These are phyloP conservation scores for Macrophya alboannulata DNA, from an alignment of 2,888 invertebrate genomes.

Conservation along the genomic window DNA sequence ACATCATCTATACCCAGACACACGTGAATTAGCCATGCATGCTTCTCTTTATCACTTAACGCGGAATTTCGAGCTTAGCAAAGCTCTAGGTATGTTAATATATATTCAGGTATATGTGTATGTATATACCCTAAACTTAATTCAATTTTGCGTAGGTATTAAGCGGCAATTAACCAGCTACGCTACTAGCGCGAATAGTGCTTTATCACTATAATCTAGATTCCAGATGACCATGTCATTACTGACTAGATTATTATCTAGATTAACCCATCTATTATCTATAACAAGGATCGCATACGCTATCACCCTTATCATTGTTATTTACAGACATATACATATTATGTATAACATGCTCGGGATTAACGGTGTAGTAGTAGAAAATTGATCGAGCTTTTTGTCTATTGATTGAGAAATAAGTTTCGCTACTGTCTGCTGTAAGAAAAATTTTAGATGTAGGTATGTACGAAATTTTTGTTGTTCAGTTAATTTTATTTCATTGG, in stretches of 20 bases:
- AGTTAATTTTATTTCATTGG: too few relatives aligned
- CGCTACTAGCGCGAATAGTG: not conserved
- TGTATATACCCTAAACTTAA: slow-evolving; percentile 4
- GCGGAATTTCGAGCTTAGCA: slow-evolving; percentile 11
- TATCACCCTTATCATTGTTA: not conserved
- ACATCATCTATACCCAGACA: not conserved
- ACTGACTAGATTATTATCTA: slow-evolving; percentile 5
- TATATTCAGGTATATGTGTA: not conserved
- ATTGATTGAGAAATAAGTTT: too few relatives aligned
- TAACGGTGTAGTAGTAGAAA: too few relatives aligned
- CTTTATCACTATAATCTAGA: slow-evolving; percentile 1
- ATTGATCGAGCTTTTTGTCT: too few relatives aligned
- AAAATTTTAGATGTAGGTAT: too few relatives aligned
- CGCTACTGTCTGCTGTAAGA: too few relatives aligned
- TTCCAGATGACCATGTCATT: slow-evolving; percentile 11
- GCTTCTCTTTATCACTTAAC: slow-evolving; percentile 27
- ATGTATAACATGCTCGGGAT: not conserved
- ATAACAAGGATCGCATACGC: not conserved
- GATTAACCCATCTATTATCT: not conserved
- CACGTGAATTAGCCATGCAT: not conserved
- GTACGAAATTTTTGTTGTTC: too few relatives aligned
- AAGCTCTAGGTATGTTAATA: not conserved
- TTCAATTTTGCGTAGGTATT: slow-evolving; percentile 36
- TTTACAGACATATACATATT: not conserved
- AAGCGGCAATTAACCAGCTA: slow-evolving; percentile 21